Base-by-base conservation (phyloP, 2,888 invertebrate species). In the Hermodice carunculata region DNA sequence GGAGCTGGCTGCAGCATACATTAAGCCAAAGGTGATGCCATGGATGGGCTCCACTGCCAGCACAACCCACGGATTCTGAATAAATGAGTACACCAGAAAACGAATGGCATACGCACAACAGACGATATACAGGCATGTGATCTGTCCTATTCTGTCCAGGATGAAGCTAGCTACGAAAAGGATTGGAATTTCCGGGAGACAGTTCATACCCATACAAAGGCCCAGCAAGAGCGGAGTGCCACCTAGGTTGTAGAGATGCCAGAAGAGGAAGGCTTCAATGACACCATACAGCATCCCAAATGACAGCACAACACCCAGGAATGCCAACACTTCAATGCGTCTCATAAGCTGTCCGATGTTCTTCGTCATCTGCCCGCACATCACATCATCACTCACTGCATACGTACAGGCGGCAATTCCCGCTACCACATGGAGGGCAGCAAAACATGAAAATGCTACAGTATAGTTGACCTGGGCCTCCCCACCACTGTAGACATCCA, bases 1-100 rank as follows among this genome's bases (percentile, higher is more conserved):
- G 0, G 94, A 94, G 5, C 94, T 93, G 0, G 94, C 94, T 40
- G 95, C 93, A 19, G 94, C 94, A 92, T 94, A 95, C 93, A 95
- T 93, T 72, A 95, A 87, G 24, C 96, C 96, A 82, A 94, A 93
- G 0, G 95, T 94, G 26, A 96, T 87, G 0, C 96, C 95, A 85
- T 96, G 95, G 8, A 93, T 86, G 67, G 95, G 84, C 85, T 97
- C 97, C 57, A 96, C 90, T 0, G 94, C 92, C 65, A 97, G 87
- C 51, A 93, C 91, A 2, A 51, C 17, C 60, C 51, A 52, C 1
- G 60, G 51, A 26, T 52, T 52, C 17, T 3, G 19, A 19, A 60
- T 40, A 6, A 51, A 19, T 28, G 5, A 19, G 66, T 96, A 96
- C 19, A 92, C 87, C 67, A 94, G 87, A 78, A 94, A 94, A 54